phyloP scores from a whole-genome alignment of 2,113 vertebrate genomes.

The Dromaius novaehollandiae region DNA sequence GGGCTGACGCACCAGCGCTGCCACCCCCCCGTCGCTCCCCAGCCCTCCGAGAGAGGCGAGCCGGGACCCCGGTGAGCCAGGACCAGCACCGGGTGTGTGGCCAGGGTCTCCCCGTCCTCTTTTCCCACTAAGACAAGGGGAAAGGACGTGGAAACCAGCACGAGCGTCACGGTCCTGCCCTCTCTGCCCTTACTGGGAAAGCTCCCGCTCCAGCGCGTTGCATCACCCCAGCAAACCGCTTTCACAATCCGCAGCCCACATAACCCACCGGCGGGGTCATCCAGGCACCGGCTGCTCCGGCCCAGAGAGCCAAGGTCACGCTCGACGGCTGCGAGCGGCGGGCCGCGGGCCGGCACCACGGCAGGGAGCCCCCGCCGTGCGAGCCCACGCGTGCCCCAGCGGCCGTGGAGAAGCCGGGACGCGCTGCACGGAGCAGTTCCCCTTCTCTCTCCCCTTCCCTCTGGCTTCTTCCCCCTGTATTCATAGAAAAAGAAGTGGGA shows the following conservation, averaged over 20 bases:
- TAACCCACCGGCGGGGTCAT: neutral
- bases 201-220: neutral
- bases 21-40: accelerated
- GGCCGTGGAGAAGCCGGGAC: neutral
- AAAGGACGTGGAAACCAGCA: neutral
- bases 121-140: neutral
- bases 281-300: neutral
- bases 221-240: neutral
- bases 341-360: accelerated
- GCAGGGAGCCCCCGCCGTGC: neutral
- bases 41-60: neutral
- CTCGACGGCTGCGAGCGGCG: neutral
- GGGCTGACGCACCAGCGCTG: neutral
- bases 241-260: constrained; percentile 60
- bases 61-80: neutral
- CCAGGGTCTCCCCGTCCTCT: neutral
- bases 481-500: neutral
- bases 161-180: neutral
- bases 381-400: accelerated
- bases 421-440: neutral
- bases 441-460: accelerated
- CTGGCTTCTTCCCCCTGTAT: neutral
- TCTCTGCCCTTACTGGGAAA: neutral
- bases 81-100: accelerated
- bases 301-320: constrained; percentile 28